phyloP scores from a whole-genome alignment of 2,113 vertebrate genomes.

The Taxidea taxus region DNA sequence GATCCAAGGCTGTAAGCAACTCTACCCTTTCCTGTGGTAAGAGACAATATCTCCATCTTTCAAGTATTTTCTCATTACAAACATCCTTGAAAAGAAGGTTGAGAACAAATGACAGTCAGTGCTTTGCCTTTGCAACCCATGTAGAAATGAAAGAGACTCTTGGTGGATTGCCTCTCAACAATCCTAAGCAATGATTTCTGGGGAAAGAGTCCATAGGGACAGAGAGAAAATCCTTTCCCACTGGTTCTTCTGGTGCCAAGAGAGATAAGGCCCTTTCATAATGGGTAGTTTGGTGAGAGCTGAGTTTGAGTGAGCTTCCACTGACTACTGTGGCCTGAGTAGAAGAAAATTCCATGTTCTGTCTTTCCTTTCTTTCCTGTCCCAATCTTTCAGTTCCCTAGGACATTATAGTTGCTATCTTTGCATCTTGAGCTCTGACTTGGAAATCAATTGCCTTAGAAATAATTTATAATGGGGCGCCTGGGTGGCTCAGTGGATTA shows the following conservation, averaged over 20 bases:
- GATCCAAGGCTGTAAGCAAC: not conserved
- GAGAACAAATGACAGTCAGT: not conserved
- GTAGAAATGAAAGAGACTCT: not conserved
- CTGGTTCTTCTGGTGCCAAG: not conserved
- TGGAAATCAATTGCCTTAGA: conserved; percentile 43
- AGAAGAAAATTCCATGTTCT: not conserved
- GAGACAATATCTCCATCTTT: not conserved
- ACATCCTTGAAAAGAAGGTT: not conserved
- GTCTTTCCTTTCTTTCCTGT: not conserved
- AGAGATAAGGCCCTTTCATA: not conserved
- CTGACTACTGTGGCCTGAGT: not conserved
- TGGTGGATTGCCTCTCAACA: not conserved
- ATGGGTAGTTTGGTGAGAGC: not conserved
- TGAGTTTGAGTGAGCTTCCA: not conserved
- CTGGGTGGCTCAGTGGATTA: no score
- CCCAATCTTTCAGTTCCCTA: not conserved
- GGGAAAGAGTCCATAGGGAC: not conserved
- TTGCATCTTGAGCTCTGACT: not conserved
- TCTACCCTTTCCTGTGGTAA: not conserved
- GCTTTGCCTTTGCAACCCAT: not conserved
- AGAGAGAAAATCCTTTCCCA: not conserved
- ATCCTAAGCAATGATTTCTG: not conserved
- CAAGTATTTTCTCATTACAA: not conserved
- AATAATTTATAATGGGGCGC: conserved; percentile 43
- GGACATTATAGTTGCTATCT: not conserved